Evolutionary conservation across 1,140 invertebrate species (phyloP).

Genomic region (Anagrus nilaparvatae): DNA sequence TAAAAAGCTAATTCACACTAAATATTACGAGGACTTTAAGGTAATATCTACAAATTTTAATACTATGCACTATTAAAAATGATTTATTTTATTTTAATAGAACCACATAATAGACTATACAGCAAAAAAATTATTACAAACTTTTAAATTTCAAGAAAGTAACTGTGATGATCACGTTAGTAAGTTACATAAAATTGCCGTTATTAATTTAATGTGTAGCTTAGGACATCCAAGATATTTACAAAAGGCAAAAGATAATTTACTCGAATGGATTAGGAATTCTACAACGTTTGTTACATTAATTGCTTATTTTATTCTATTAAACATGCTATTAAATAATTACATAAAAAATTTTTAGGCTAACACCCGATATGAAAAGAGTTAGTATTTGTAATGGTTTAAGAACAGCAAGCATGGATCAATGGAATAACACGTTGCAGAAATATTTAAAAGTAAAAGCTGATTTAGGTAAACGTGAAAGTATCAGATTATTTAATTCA

Average conservation of each 20-base stretch:
- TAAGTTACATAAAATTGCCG: conserved; percentile 51
- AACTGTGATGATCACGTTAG: conserved; percentile 51
- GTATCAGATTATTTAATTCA: no score
- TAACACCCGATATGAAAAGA: conserved; percentile 51
- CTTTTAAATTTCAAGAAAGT: no score
- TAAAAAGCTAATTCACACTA: conserved; percentile 9
- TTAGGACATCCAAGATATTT: conserved; percentile 53
- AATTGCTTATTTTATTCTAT: no score
- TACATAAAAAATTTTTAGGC: conserved; percentile 15
- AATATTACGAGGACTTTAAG: conserved; percentile 6
- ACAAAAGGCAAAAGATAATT: conserved; percentile 46
- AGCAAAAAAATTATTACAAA: no score
- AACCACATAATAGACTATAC: no score
- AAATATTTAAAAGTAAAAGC: conserved; percentile 46
- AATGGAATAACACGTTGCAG: conserved; percentile 53
- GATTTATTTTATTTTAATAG: no score
- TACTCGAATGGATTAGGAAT: conserved; percentile 51
- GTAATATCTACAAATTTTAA: conserved; percentile 10
- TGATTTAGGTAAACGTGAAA: not conserved
- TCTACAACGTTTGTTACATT: no score
- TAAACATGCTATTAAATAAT: no score
- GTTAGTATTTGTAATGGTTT: conserved; percentile 51
- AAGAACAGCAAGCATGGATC: conserved; percentile 50
- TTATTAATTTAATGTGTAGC: conserved; percentile 54
- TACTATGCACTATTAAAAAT: no score